Evolutionary conservation across 2,888 invertebrate species (phyloP), one percentile per base, ranked within the genome.

Genomic region (Corbicula japonica): DNA sequence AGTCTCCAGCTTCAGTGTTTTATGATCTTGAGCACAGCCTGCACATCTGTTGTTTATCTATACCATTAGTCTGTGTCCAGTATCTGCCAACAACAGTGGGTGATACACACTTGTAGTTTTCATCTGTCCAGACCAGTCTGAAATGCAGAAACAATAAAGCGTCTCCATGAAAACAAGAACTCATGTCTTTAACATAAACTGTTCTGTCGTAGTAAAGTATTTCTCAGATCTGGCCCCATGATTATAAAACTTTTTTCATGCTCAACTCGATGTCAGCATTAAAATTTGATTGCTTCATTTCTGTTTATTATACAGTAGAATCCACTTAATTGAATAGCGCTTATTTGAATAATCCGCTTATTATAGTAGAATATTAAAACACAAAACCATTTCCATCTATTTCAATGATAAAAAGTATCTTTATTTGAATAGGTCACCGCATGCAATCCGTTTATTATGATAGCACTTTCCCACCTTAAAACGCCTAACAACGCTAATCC

Each of bases 61-160:
- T 62, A 62, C 71, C 61, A 30, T 18, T 21, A 54, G 58, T 48
- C 21, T 71, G 71, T 30, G 62, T 71, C 71, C 71, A 71, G 61
- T 61, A 71, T 48, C 52, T 46, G 28, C 48, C 71, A 23, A 52
- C 52, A 8, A 71, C 52, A 1, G 41, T 52, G 2, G 62, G n/a
- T 52, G 18, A 38, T 18, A 54, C n/a, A 38, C 70, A 62, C 23
- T 61, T 60, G 18, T 52, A 48, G 21, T 48, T 52, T 5, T 32
- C 23, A 15, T 62, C 71, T 1, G 30, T 62, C 71, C 71, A 71
- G 1, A 61, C 61, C 18, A 71, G 32, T 23, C 71, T 71, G 32
- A n/a, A n/a, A n/a, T n/a, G n/a, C n/a, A n/a, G n/a, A 41, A 52
- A 30, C n/a, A 30, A 26, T 46, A 21, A 60, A 60, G 5, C 41